Evolutionary conservation across 2,113 vertebrate species (phyloP).

Genomic region (Gallinago jamesoni): DNA sequence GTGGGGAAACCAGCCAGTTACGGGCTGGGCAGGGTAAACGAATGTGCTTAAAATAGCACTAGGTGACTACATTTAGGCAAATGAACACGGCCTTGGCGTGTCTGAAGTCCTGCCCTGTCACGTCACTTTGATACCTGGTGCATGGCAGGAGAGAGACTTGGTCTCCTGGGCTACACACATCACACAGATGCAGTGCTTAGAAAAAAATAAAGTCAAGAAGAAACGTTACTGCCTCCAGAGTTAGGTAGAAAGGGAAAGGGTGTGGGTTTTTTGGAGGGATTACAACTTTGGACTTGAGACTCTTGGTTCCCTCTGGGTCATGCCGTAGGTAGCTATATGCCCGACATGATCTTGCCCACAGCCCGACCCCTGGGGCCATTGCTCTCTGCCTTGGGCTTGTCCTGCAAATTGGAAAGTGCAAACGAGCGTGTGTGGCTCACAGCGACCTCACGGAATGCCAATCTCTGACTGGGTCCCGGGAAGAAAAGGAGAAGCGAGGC

Average conservation of each 20-base stretch:
- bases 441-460: not conserved
- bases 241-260: not conserved
- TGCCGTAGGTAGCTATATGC: not conserved
- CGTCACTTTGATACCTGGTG: not conserved
- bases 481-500: not conserved
- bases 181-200: not conserved
- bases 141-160: not conserved
- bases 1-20: not conserved
- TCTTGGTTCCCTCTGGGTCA: not conserved
- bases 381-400: not conserved
- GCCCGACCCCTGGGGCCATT: not conserved
- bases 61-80: not conserved
- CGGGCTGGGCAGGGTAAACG: not conserved
- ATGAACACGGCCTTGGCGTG: not conserved
- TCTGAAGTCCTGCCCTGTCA: not conserved
- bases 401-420: not conserved
- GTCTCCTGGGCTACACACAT: not conserved
- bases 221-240: not conserved
- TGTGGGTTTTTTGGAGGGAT: not conserved
- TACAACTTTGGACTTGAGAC: not conserved
- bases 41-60: not conserved
- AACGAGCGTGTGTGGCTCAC: fast-evolving
- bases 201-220: not conserved
- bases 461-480: not conserved
- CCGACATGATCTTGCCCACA: not conserved